Base-by-base conservation (phyloP, 2,113 vertebrate species). In the Python bivittatus region DNA sequence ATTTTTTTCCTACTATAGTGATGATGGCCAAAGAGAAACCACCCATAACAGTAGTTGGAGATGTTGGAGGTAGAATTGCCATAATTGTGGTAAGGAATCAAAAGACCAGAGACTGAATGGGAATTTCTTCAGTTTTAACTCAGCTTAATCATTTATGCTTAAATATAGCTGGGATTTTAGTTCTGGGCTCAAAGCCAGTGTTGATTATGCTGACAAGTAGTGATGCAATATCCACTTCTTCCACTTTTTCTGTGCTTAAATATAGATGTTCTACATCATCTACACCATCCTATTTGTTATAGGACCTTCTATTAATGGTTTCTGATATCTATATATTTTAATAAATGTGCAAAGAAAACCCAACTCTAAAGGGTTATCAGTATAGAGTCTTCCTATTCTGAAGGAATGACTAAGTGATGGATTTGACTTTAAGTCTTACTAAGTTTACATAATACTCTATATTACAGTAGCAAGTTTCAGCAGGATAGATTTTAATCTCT, bases 1-100 rank as follows among this genome's bases (percentile, higher is more conserved):
- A 22, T 33, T 92, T 85, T 84, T 84, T 79, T 87, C n/a, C 20
- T 91, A 42, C 93, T 89, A 89, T 96, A 99, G 99, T 99, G 96
- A 99, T 99, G 99, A 99, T 99, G 98, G 99, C 99, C 96, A 99
- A 99, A 96, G 99, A 99, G 97, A 99, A 99, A 94, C 99, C 99
- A 0, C 99, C 99, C 0, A 99, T 99, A 91, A 99, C 99, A 8
- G 99, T 99, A 13, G 99, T 99, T 0, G 99, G 99, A 97, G 99
- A 99, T 0, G 99, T 99, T 25, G 99, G 99, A 93, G 99, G 99
- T 91, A 98, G 99, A 95, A 99, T 99, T 87, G 99, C 99, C 58
- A 99, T 99, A 94, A 99, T 99, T 88, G 98, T 99, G 98, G 99
- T 99, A 98, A 94, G 99, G 93, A 52, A 23, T 2, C 8, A 20